Evolutionary conservation across 2,888 invertebrate genomes (phyloP).

Genomic region (Diplazon laetatorius): DNA sequence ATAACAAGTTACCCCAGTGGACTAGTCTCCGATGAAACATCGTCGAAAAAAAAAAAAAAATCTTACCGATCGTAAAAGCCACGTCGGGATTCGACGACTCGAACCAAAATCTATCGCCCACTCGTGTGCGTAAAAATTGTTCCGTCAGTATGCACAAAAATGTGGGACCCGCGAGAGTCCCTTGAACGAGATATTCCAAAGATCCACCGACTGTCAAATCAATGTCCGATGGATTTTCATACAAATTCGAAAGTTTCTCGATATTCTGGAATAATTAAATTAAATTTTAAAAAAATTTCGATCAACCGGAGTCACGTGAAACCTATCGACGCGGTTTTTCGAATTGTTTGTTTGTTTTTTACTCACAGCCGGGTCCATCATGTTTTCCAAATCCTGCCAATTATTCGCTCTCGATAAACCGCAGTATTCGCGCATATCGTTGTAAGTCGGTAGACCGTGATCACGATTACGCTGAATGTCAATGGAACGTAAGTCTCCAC

Average conservation of each 20-base stretch:
- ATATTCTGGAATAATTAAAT: slow-evolving; percentile 87
- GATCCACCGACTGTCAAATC: slow-evolving; percentile 94
- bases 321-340: no score
- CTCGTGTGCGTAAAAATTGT: slow-evolving; percentile 93
- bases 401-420: slow-evolving; percentile 87
- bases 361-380: slow-evolving; percentile 78
- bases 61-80: slow-evolving; percentile 87
- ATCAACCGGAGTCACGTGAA: slow-evolving; percentile 7
- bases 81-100: slow-evolving; percentile 87
- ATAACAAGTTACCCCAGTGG: no score
- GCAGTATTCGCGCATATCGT: slow-evolving; percentile 90
- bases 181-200: slow-evolving; percentile 89
- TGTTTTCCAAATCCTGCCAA: slow-evolving; percentile 88
- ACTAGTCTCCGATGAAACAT: no score
- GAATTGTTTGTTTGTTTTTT: no score
- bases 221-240: slow-evolving; percentile 90
- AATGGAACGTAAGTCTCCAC: slow-evolving; percentile 90
- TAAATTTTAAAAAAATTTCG: slow-evolving; percentile 76
- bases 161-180: slow-evolving; percentile 92
- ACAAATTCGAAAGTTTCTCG: slow-evolving; percentile 86
- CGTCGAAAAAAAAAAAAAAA: background rate
- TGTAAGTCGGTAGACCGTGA: slow-evolving; percentile 92
- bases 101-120: slow-evolving; percentile 94
- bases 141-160: slow-evolving; percentile 94
- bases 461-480: slow-evolving; percentile 95